phyloP scores from a whole-genome alignment of 2,797 vertebrate genomes.

The Chiloscyllium punctatum region DNA sequence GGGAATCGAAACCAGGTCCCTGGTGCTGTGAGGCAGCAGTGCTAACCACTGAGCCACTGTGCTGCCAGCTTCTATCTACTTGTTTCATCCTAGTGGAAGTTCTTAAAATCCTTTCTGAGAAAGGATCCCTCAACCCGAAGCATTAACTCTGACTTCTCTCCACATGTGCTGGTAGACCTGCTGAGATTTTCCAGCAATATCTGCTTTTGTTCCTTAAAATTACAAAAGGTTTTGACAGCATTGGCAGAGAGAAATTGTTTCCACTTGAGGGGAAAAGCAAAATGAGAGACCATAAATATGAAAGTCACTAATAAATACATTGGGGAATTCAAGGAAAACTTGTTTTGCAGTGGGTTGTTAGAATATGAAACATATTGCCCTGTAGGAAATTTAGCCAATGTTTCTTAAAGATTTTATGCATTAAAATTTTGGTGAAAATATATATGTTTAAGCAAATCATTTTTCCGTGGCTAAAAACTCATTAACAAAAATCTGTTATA shows the following conservation, averaged over 20 bases:
- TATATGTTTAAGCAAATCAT: neutral
- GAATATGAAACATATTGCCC: neutral
- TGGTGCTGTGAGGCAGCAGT: no score
- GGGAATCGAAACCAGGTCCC: no score
- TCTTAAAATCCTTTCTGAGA: neutral
- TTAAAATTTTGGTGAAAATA: neutral
- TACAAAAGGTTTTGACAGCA: neutral
- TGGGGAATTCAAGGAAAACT: neutral
- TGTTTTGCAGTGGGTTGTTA: neutral
- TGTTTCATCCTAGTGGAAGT: neutral
- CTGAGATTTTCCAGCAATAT: no score
- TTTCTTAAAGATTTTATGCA: neutral
- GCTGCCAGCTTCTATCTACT: neutral
- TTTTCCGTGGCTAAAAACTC: neutral
- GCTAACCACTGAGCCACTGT: no score
- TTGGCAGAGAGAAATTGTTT: neutral
- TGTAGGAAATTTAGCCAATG: no score
- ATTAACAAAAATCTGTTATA: neutral
- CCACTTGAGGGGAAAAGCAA: neutral
- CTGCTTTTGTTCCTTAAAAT: neutral
- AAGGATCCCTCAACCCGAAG: no score
- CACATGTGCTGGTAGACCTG: no score
- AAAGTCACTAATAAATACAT: neutral
- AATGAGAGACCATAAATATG: neutral
- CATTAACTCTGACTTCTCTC: no score